These are phyloP conservation scores for Nannobrachium achirus DNA, from an alignment of 2,113 vertebrate genomes.

Conservation along the genomic window DNA sequence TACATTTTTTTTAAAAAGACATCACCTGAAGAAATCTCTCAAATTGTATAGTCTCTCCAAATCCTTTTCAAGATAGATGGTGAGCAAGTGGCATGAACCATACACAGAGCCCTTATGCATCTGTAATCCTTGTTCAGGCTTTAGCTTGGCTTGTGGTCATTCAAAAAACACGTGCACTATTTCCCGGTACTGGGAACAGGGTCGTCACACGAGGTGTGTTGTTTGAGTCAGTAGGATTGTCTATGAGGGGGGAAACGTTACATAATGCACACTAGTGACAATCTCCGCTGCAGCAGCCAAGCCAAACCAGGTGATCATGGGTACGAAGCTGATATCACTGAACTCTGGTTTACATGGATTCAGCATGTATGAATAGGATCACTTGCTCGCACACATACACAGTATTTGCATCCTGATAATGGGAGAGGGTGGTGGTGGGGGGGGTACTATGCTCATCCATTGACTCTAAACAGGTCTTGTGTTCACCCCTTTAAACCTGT, in stretches of 20 bases:
- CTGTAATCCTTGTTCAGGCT: conserved; percentile 28
- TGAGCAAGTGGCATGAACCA: neutral
- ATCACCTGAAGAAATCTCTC: conserved; percentile 30
- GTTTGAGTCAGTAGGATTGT: conserved; percentile 55
- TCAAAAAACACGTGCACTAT: conserved; percentile 7
- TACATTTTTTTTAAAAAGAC: conserved; percentile 16
- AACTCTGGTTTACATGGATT: neutral
- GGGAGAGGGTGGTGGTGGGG: neutral
- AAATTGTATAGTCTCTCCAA: conserved; percentile 9
- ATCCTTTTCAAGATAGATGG: conserved; percentile 8
- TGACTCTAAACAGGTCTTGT: conserved; percentile 14
- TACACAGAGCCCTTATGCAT: conserved; percentile 52
- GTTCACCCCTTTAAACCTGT: neutral
- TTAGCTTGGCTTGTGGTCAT: neutral
- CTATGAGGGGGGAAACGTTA: conserved; percentile 34
- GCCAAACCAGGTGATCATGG: conserved; percentile 19
- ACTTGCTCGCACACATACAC: conserved; percentile 23
- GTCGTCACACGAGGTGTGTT: conserved; percentile 13
- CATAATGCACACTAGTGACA: conserved; percentile 35
- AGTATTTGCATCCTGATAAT: conserved; percentile 34
- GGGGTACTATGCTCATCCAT: conserved; percentile 11
- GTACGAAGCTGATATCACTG: neutral
- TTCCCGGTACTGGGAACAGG: neutral
- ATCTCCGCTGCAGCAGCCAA: conserved; percentile 15
- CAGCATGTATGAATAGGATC: conserved; percentile 4